A percentile compares a stretch with the other conserved stretches of the same genome.
phyloP scores from a whole-genome alignment of 2,113 vertebrate species.

The Oryzias melastigma region DNA sequence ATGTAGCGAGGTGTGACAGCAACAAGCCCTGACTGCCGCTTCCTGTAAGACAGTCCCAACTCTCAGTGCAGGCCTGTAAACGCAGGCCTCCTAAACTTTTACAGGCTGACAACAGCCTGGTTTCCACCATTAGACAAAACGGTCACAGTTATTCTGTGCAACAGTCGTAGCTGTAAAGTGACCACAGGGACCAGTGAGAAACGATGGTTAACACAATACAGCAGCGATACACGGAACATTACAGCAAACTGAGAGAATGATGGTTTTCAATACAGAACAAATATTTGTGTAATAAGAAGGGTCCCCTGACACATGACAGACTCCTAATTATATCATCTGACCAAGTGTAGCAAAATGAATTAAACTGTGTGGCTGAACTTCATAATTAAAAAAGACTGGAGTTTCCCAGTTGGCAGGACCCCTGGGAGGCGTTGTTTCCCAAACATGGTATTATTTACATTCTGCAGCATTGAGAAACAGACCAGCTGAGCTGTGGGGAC shows the following conservation, averaged over 20 bases:
- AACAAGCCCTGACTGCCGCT: conserved; percentile 30
- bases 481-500: no score
- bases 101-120: conserved; percentile 63
- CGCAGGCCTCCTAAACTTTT: conserved; percentile 63
- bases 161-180: background rate
- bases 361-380: background rate
- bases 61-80: conserved; percentile 50
- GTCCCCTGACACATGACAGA: no score
- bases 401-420: background rate
- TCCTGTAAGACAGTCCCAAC: conserved; percentile 42
- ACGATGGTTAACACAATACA: background rate
- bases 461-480: no score
- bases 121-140: conserved; percentile 33
- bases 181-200: background rate
- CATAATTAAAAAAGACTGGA: background rate
- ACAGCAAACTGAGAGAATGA: background rate
- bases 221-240: background rate
- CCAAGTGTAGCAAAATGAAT: background rate
- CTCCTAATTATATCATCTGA: no score
- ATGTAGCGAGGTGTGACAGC: conserved; percentile 31
- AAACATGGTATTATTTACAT: no score
- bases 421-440: background rate
- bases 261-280: background rate
- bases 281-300: no score
- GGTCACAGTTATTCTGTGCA: conserved; percentile 19